Conservation (phyloP, 2,113 vertebrate genomes). For the Hiodon tergisus region DNA sequence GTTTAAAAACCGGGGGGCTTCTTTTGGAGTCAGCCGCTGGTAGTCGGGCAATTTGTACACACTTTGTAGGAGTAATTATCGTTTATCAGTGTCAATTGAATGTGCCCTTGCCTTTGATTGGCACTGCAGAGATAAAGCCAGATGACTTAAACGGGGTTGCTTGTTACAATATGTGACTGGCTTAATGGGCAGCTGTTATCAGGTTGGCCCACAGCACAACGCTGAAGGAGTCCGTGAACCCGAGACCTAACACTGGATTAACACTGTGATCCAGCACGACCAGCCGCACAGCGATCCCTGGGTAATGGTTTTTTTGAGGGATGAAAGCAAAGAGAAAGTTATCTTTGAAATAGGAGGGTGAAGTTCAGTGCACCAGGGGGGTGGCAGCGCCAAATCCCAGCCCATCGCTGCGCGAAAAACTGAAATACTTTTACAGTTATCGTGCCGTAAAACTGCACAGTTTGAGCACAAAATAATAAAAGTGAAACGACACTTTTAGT, state of each 20-base stretch:
- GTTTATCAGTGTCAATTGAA: slow-evolving; percentile 30
- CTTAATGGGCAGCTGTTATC: slow-evolving; percentile 23
- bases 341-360: not conserved
- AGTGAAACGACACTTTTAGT: too few relatives aligned
- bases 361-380: not conserved
- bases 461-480: slow-evolving; percentile 17
- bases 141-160: not conserved
- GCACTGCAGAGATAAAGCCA: slow-evolving; percentile 21
- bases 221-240: not conserved
- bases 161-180: slow-evolving; percentile 16
- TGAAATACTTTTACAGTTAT: not conserved
- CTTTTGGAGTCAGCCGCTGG: not conserved
- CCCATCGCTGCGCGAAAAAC: too few relatives aligned
- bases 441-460: slow-evolving; percentile 7
- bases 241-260: slow-evolving; percentile 13
- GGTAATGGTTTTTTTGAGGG: not conserved
- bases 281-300: not conserved
- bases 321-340: not conserved
- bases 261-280: not conserved
- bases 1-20: too few relatives aligned
- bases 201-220: not conserved
- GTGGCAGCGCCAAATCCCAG: not conserved
- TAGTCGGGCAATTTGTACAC: slow-evolving; percentile 24
- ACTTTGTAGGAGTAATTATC: slow-evolving; percentile 35
- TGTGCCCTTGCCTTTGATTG: slow-evolving; percentile 31